Conservation (phyloP, 2,113 vertebrate species). For the Pteruthius melanotis region DNA sequence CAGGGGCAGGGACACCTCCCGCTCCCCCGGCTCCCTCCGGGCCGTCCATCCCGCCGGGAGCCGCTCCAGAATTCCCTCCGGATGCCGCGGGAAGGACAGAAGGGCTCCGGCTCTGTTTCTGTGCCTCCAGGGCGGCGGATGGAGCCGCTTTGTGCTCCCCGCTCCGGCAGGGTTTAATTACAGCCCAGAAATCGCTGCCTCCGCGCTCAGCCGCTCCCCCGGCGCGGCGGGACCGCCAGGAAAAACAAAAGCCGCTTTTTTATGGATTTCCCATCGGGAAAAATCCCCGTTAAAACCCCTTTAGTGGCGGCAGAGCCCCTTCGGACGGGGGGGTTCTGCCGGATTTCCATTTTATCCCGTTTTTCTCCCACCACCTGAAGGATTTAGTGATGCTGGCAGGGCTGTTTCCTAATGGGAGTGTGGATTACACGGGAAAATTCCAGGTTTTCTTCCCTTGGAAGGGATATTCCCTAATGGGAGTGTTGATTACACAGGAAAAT, state of each 20-base stretch:
- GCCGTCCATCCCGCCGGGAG: no score
- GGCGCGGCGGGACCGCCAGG: neutral
- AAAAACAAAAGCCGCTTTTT: neutral
- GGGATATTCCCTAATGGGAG: neutral
- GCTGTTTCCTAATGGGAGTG: neutral
- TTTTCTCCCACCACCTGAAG: neutral
- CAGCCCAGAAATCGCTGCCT: conserved; percentile 35
- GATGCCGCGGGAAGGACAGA: conserved; percentile 9
- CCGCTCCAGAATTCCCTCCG: neutral
- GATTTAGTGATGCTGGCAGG: neutral
- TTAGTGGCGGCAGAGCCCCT: neutral
- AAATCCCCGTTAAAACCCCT: no score
- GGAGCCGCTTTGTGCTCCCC: conserved; percentile 33
- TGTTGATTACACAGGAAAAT: neutral
- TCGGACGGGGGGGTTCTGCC: neutral
- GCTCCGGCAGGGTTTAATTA: conserved; percentile 23
- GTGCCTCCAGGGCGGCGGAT: conserved; percentile 17
- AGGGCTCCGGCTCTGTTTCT: neutral
- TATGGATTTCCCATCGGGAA: neutral
- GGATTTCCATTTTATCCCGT: no score
- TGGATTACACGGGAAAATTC: neutral
- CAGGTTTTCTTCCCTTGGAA: no score
- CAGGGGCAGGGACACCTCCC: neutral
- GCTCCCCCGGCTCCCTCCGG: accelerated
- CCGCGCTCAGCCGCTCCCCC: conserved; percentile 12